Evolutionary conservation across 1,140 invertebrate species (phyloP).

Genomic region (Apis dorsata): DNA sequence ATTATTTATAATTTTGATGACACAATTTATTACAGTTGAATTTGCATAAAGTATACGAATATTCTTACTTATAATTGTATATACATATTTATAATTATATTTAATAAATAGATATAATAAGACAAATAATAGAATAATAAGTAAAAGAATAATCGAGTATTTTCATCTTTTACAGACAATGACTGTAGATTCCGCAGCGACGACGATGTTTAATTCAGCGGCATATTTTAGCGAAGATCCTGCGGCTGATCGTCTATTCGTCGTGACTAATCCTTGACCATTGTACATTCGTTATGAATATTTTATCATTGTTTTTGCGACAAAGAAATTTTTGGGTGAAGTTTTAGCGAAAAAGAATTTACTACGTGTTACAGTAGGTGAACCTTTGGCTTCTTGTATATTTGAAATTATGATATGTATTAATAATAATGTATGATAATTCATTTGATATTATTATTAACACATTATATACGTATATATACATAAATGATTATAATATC

Average conservation of each 20-base stretch:
- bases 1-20: too few relatives aligned
- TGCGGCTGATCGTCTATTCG: slow-evolving; percentile 76
- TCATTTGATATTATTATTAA: slow-evolving; percentile 42
- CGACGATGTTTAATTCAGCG: slow-evolving; percentile 78
- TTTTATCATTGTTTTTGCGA: slow-evolving; percentile 72
- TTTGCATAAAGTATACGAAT: too few relatives aligned
- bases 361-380: slow-evolving; percentile 16
- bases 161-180: slow-evolving; percentile 55
- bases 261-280: slow-evolving; percentile 79
- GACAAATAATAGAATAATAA: too few relatives aligned
- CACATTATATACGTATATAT: slow-evolving; percentile 26
- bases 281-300: slow-evolving; percentile 77
- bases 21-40: too few relatives aligned
- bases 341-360: slow-evolving; percentile 41
- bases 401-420: slow-evolving; percentile 72
- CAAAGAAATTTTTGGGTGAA: slow-evolving; percentile 59
- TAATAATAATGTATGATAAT: slow-evolving; percentile 55
- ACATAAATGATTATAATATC: neutral
- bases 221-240: slow-evolving; percentile 78
- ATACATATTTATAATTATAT: neutral
- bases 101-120: neutral
- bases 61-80: too few relatives aligned
- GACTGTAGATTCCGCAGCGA: slow-evolving; percentile 52
- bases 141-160: slow-evolving; percentile 18
- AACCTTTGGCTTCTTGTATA: slow-evolving; percentile 71